These are phyloP conservation scores for Capitella teleta DNA, from an alignment of 1,140 invertebrate species.

Conservation along the genomic window DNA sequence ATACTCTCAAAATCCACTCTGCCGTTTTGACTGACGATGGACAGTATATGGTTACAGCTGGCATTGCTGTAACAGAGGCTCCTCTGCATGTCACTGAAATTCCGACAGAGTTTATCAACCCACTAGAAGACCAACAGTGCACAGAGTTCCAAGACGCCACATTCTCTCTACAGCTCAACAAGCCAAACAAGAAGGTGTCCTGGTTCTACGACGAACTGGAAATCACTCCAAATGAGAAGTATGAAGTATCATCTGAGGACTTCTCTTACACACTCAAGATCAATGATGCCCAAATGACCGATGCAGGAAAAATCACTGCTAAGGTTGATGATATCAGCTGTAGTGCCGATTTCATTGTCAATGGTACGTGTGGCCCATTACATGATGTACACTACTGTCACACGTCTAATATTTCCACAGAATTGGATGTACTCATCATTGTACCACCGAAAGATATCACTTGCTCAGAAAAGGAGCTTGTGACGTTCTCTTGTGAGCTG, in stretches of 20 bases:
- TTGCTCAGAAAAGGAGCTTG: background rate
- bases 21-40: constrained; percentile 66
- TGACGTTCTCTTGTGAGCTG: background rate
- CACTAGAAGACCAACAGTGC: constrained; percentile 10
- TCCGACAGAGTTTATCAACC: constrained; percentile 24
- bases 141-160: constrained; percentile 11
- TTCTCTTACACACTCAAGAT: constrained; percentile 10
- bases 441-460: constrained; percentile 8
- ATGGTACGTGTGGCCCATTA: background rate
- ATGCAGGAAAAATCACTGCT: constrained; percentile 8
- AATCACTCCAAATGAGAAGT: constrained; percentile 4
- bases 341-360: background rate
- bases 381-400: background rate
- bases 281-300: constrained; percentile 6
- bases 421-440: background rate
- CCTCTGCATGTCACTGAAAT: constrained; percentile 4
- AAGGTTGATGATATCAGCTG: constrained; percentile 5
- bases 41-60: constrained; percentile 63
- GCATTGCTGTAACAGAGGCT: background rate
- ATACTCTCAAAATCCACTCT: constrained; percentile 66
- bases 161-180: constrained; percentile 11
- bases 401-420: background rate
- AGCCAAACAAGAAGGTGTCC: constrained; percentile 74
- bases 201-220: constrained; percentile 14
- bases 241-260: constrained; percentile 1